Percentiles rank a stretch among this genome's conserved stretches.
These are phyloP conservation scores for Beroe ovata DNA, from an alignment of 37 sponge, comb jelly and placozoan species.

Conservation along the genomic window DNA sequence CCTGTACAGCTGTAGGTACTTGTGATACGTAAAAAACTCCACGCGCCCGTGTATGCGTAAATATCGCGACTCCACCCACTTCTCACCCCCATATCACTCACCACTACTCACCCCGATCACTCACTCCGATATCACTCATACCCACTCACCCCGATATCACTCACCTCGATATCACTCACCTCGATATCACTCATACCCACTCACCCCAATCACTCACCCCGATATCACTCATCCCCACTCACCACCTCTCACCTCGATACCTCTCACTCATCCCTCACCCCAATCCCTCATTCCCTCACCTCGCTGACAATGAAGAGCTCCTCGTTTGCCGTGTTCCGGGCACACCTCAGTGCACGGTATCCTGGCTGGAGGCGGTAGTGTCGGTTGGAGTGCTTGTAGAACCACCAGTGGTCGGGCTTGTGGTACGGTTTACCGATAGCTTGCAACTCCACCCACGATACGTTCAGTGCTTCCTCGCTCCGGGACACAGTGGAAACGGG, in stretches of 20 bases:
- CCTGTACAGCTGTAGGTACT: too few species aligned
- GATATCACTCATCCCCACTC: background rate
- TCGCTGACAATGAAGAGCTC: slow-evolving; percentile 60
- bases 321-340: slow-evolving; percentile 48
- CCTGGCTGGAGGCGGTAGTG: slow-evolving; percentile 34
- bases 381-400: slow-evolving; percentile 52
- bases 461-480: slow-evolving; percentile 56
- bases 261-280: background rate
- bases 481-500: slow-evolving; percentile 43
- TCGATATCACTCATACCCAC: too few species aligned
- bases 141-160: too few species aligned
- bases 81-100: too few species aligned
- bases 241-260: background rate
- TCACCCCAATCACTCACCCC: background rate
- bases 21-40: too few species aligned
- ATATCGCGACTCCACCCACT: too few species aligned
- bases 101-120: too few species aligned
- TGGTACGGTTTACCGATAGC: slow-evolving; percentile 27
- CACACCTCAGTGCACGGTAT: slow-evolving; percentile 3
- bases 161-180: too few species aligned
- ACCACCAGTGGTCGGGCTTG: slow-evolving; percentile 15
- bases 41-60: too few species aligned
- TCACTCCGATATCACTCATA: too few species aligned
- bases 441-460: slow-evolving; percentile 50
- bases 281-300: background rate